Evolutionary conservation across 92 coral and sea anemone genomes (phyloP).

Genomic region (Palythoa grandiflora): DNA sequence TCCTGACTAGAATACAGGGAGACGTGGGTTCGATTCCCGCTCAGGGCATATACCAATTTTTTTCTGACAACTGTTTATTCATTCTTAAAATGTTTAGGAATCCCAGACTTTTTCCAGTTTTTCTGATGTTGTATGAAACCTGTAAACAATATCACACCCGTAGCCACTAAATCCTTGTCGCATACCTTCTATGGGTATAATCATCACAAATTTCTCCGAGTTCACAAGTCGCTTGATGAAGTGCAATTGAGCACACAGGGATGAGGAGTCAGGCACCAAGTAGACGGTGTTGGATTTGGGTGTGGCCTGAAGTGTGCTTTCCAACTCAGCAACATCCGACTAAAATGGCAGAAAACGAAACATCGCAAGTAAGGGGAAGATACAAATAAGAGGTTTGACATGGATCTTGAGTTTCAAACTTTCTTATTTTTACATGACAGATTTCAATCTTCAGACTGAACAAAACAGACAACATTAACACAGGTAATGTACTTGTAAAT

Average conservation of each 20-base stretch:
- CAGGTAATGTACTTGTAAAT: too few species aligned
- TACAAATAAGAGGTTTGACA: neutral
- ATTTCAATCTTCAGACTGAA: neutral
- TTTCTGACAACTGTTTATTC: too few species aligned
- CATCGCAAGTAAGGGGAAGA: neutral
- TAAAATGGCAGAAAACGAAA: constrained; percentile 10
- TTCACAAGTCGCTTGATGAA: constrained; percentile 81
- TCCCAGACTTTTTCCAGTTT: too few species aligned
- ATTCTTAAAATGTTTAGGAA: too few species aligned
- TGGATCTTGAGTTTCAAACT: neutral
- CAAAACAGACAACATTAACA: too few species aligned
- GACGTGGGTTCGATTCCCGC: too few species aligned
- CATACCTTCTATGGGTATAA: constrained; percentile 94
- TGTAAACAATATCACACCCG: neutral
- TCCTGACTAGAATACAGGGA: too few species aligned
- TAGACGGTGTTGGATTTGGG: constrained; percentile 80
- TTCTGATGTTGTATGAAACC: too few species aligned
- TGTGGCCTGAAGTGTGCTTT: constrained; percentile 87
- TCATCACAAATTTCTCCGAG: constrained; percentile 83
- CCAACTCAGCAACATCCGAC: constrained; percentile 97
- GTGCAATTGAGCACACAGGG: constrained; percentile 95
- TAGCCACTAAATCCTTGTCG: neutral
- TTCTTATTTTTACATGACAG: neutral
- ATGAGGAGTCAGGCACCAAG: constrained; percentile 88
- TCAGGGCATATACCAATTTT: too few species aligned